Percentiles rank a stretch among this genome's conserved stretches.
These are phyloP conservation scores for Drosophila meridionalis DNA, from an alignment of 2,888 invertebrate species.

Conservation along the genomic window DNA sequence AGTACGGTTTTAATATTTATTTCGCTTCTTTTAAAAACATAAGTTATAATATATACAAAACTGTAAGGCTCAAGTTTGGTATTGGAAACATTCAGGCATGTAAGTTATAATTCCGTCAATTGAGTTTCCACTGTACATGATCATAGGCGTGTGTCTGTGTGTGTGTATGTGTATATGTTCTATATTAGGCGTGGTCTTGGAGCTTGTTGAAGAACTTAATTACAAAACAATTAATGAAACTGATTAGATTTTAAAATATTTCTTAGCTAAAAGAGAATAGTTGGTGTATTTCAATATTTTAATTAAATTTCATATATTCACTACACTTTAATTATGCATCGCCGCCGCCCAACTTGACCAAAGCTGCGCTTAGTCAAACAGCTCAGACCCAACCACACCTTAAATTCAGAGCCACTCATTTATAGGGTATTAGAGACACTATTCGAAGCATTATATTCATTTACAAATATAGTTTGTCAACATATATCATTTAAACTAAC, in stretches of 20 bases:
- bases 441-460: neutral
- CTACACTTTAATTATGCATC: neutral
- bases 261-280: neutral
- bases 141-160: conserved; percentile 7
- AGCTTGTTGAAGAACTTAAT: conserved; percentile 13
- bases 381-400: conserved; percentile 66
- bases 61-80: neutral
- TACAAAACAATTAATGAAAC: conserved; percentile 18
- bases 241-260: neutral
- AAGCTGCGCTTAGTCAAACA: conserved; percentile 57
- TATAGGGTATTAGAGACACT: neutral
- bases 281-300: neutral
- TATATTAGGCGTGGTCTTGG: conserved; percentile 65
- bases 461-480: neutral
- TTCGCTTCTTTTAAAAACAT: neutral
- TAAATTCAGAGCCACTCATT: conserved; percentile 39
- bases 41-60: neutral
- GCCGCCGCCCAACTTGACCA: conserved; percentile 49
- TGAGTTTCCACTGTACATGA: neutral
- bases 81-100: neutral
- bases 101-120: neutral
- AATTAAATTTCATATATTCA: neutral
- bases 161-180: conserved; percentile 30
- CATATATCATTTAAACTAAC: conserved; percentile 12
- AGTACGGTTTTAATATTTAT: neutral